Percentiles rank a stretch among this genome's conserved stretches.
phyloP scores from a whole-genome alignment of 2,888 invertebrate genomes.

The Mimumesa dahlbomi region DNA sequence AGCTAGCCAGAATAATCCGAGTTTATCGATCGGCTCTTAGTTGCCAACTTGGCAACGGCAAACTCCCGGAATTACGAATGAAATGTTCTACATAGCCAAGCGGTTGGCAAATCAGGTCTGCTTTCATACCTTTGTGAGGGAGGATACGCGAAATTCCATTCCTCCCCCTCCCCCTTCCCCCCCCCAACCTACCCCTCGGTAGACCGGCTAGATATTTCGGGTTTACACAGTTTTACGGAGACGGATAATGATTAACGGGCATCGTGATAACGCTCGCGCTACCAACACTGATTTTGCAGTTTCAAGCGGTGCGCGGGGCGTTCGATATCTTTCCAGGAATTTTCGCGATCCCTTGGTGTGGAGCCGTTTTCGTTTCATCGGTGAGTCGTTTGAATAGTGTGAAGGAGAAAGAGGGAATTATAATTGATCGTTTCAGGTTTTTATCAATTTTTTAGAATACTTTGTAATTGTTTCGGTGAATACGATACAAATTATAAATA shows the following conservation, averaged over 20 bases:
- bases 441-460: too few species aligned
- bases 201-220: conserved; percentile 5
- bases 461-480: too few species aligned
- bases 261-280: neutral
- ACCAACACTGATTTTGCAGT: neutral
- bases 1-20: conserved; percentile 63
- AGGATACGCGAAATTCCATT: conserved; percentile 34
- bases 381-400: too few species aligned
- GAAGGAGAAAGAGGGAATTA: too few species aligned
- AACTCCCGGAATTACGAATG: conserved; percentile 65
- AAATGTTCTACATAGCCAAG: conserved; percentile 61
- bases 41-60: conserved; percentile 69
- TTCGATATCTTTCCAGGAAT: too few species aligned
- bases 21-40: conserved; percentile 67
- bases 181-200: too few species aligned
- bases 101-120: conserved; percentile 48
- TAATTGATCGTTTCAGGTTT: too few species aligned
- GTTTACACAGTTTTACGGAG: conserved; percentile 6
- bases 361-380: too few species aligned
- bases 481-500: too few species aligned
- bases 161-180: conserved; percentile 1
- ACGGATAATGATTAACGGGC: neutral
- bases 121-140: conserved; percentile 52
- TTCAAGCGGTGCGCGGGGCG: too few species aligned
- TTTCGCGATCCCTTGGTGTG: too few species aligned